Base-by-base conservation (phyloP, 2,888 invertebrate genomes). In the Agrilus cyanescens region DNA sequence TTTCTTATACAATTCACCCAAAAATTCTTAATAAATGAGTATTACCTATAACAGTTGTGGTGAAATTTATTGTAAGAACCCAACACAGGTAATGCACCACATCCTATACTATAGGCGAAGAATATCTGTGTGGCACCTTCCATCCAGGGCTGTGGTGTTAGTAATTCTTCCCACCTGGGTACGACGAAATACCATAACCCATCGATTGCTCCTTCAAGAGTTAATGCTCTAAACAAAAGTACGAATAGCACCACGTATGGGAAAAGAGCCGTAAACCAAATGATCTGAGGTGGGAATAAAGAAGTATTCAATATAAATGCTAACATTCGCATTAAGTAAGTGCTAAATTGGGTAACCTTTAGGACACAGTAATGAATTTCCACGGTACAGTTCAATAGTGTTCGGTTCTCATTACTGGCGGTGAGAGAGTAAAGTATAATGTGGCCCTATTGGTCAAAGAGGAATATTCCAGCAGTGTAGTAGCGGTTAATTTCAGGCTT, bases 71-170 rank as follows among this genome's bases (percentile, higher is more conserved):
- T 84, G 65, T 83, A 84, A 38, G 82, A 82, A 36, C 83, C 82
- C 33, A 81, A 70, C 4, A 84, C 82, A 3, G 85, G 73, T 36
- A 85, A 64, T 2, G 83, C 83, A 12, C 84, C 84, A 47, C 82
- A 84, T 13, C 84, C 83, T 38, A 83, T 82, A 44, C 83, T 83
- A 54, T 85, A 75, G 1, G 83, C 84, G 62, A 84, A 85, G 67
- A 85, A 84, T 50, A 84, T 82, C 61, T 85, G 83, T 3, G 82
- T 80, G 1, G 82, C 81, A 0, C 83, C 84, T 55, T 85, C 83
- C 54, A 82, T 79, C 84, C 84, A 85, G 10, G 75, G 74, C 29
- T 68, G 71, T 1, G 74, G 68, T 8, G 62, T 67, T 32, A 70
- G 56, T 12, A 76, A 62, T 52, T 69, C 67, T 44, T 69, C 65